Evolutionary conservation across 2,113 vertebrate genomes (phyloP).

Genomic region (Macaca nemestrina): DNA sequence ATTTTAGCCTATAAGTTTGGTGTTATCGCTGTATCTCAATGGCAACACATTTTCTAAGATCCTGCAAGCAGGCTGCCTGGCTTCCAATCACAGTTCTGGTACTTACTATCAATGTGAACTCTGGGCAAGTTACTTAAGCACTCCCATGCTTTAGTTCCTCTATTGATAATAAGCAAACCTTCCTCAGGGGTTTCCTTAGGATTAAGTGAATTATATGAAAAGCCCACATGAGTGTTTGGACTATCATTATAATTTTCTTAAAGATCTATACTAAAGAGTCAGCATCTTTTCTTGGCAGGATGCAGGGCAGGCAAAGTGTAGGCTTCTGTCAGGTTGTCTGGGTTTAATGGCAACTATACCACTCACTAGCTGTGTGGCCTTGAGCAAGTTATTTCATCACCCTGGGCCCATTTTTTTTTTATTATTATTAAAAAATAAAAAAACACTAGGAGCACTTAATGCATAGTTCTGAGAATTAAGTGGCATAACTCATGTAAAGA

Average conservation of each 20-base stretch:
- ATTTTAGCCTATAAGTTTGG: not conserved
- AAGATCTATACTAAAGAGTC: not conserved
- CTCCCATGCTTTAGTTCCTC: not conserved
- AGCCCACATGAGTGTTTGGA: not conserved
- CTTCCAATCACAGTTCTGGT: not conserved
- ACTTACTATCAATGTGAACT: not conserved
- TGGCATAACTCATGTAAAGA: not conserved
- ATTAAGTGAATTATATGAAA: not conserved
- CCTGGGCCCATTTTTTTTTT: not conserved
- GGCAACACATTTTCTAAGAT: not conserved
- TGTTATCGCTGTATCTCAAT: not conserved
- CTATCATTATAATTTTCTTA: not conserved
- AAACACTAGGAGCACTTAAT: not conserved
- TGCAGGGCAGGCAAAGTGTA: not conserved
- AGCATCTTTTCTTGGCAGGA: not conserved
- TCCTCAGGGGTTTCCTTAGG: not conserved
- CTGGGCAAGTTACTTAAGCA: not conserved
- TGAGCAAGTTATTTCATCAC: not conserved
- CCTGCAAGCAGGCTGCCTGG: not conserved
- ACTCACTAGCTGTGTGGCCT: not conserved
- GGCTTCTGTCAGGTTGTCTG: not conserved
- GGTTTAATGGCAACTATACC: not conserved
- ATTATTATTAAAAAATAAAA: not conserved
- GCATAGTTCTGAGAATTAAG: not conserved
- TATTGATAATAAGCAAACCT: not conserved